Percentiles rank a stretch among this genome's conserved stretches.
phyloP scores from a whole-genome alignment of 2,113 vertebrate genomes.

The Pipa parva region DNA sequence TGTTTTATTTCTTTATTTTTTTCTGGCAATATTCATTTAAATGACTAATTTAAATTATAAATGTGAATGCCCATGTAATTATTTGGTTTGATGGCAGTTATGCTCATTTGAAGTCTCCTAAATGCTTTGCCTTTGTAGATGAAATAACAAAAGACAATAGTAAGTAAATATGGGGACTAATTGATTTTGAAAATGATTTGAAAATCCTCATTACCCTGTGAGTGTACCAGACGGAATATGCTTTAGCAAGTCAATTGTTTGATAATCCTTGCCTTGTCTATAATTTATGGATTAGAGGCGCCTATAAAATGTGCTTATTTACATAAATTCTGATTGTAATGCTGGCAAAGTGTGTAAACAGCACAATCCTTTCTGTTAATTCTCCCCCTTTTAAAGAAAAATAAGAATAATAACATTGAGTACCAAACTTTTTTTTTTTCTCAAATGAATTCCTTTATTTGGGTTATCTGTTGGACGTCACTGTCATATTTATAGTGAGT shows the following conservation, averaged over 20 bases:
- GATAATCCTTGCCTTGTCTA: slow-evolving; percentile 1
- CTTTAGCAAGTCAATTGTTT: background rate
- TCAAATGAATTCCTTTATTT: too few species aligned
- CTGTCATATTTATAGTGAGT: too few species aligned
- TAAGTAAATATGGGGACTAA: background rate
- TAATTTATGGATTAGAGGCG: background rate
- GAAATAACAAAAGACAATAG: slow-evolving; percentile 1
- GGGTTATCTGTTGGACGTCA: too few species aligned
- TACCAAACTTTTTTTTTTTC: too few species aligned
- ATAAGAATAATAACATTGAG: too few species aligned
- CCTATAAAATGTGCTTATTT: background rate
- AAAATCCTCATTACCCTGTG: background rate
- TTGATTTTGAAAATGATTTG: background rate
- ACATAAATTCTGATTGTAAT: background rate
- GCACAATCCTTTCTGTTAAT: too few species aligned
- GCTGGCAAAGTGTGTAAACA: background rate
- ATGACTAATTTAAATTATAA: background rate
- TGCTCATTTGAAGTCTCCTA: background rate
- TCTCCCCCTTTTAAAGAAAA: background rate
- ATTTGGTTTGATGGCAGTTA: background rate
- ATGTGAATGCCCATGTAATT: background rate
- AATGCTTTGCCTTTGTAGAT: background rate
- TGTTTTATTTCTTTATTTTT: background rate
- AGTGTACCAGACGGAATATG: background rate
- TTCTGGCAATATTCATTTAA: background rate